Evolutionary conservation across 1,140 invertebrate species (phyloP).

Genomic region (Dolichoris vasculosae): DNA sequence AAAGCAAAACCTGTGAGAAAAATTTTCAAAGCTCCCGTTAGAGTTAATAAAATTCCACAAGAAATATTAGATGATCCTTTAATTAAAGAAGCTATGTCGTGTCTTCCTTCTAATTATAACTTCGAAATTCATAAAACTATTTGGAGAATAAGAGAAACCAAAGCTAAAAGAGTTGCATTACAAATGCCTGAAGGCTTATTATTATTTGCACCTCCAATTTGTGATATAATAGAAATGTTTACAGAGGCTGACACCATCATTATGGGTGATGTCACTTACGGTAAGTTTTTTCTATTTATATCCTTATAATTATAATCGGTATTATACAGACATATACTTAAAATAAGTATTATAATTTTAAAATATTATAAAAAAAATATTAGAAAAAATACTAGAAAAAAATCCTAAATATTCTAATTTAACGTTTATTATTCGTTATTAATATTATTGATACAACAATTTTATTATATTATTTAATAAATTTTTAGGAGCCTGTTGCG

Average conservation of each 20-base stretch:
- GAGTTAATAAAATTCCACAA: constrained; percentile 88
- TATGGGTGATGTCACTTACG: constrained; percentile 99
- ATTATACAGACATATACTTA: background rate
- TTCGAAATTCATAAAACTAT: constrained; percentile 99
- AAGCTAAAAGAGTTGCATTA: constrained; percentile 91
- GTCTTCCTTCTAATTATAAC: constrained; percentile 96
- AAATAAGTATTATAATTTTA: background rate
- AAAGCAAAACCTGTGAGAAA: constrained; percentile 85
- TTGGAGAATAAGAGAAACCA: constrained; percentile 91
- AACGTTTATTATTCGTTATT: no score
- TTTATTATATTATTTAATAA: background rate
- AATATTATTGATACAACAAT: background rate
- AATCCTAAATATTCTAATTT: no score
- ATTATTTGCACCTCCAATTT: constrained; percentile 93
- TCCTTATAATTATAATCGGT: background rate
- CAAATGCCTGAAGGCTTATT: constrained; percentile 98
- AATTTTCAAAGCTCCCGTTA: constrained; percentile 83
- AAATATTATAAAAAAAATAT: background rate
- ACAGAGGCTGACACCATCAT: constrained; percentile 95
- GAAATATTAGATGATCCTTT: constrained; percentile 87
- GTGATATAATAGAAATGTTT: constrained; percentile 95
- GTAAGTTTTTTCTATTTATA: constrained; percentile 56
- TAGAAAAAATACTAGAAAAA: no score
- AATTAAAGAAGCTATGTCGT: constrained; percentile 82
- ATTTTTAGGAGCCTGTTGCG: constrained; percentile 90